Conservation (phyloP, 2,888 invertebrate species). For the Apotomis capreana region DNA sequence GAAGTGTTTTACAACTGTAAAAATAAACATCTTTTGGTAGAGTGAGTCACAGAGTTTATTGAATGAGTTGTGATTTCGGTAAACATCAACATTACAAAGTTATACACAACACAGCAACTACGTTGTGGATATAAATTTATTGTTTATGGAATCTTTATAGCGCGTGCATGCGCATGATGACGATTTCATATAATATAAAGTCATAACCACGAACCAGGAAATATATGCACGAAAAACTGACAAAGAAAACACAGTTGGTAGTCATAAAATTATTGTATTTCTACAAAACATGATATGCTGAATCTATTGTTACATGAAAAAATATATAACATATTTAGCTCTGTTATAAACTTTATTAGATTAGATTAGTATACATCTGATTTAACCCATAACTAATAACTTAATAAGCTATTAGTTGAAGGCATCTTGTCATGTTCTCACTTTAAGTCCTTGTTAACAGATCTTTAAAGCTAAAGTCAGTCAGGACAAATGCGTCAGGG, state of each 20-base stretch:
- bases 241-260: slow-evolving; percentile 37
- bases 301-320: slow-evolving; percentile 61
- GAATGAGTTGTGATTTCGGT: too few relatives aligned
- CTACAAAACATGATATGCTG: slow-evolving; percentile 80
- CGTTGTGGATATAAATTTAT: too few relatives aligned
- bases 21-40: too few relatives aligned
- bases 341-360: slow-evolving; percentile 47
- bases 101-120: too few relatives aligned
- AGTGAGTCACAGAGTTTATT: too few relatives aligned
- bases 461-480: slow-evolving; percentile 58
- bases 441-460: slow-evolving; percentile 58
- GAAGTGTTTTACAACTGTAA: too few relatives aligned
- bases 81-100: too few relatives aligned
- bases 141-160: too few relatives aligned
- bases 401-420: slow-evolving; percentile 41
- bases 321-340: slow-evolving; percentile 64
- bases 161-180: too few relatives aligned
- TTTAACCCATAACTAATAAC: slow-evolving; percentile 32
- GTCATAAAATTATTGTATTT: slow-evolving; percentile 70
- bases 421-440: slow-evolving; percentile 66
- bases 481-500: too few relatives aligned
- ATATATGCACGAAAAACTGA: neutral
- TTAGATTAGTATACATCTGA: slow-evolving; percentile 39
- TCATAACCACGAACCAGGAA: too few relatives aligned
- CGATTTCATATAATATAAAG: neutral